Percentiles rank a stretch among this genome's conserved stretches.
Evolutionary conservation across 2,113 vertebrate species (phyloP).

Genomic region (Catagonus wagneri): DNA sequence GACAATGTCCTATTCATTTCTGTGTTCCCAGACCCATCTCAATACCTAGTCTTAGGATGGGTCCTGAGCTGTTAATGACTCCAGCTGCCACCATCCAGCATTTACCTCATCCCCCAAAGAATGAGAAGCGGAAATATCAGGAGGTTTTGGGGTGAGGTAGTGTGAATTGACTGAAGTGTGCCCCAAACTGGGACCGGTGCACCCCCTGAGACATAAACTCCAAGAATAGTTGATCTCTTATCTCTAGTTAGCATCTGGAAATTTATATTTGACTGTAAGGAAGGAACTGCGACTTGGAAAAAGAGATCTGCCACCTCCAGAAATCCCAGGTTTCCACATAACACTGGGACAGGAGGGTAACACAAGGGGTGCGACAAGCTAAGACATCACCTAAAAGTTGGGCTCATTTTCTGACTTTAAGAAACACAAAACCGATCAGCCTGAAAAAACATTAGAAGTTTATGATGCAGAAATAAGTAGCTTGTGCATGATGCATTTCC

Average conservation of each 20-base stretch:
- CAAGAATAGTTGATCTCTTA: not conserved
- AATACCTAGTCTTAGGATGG: not conserved
- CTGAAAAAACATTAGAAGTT: slow-evolving; percentile 88
- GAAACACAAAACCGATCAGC: slow-evolving; percentile 84
- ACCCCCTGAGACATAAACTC: not conserved
- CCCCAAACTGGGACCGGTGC: not conserved
- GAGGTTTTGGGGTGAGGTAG: not conserved
- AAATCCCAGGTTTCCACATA: slow-evolving; percentile 73
- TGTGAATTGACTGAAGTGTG: not conserved
- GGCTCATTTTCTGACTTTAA: slow-evolving; percentile 80
- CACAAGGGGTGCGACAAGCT: slow-evolving; percentile 51
- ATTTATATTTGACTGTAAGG: slow-evolving; percentile 21
- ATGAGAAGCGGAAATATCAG: not conserved
- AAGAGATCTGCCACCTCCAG: slow-evolving; percentile 50
- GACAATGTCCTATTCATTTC: not conserved
- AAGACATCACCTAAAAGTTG: slow-evolving; percentile 66
- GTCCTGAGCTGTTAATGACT: not conserved
- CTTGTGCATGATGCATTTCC: slow-evolving; percentile 83
- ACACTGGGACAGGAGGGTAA: not conserved
- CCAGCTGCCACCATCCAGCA: not conserved
- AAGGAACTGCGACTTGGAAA: not conserved
- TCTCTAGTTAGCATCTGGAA: not conserved
- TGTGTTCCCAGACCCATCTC: not conserved
- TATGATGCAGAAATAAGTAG: slow-evolving; percentile 90
- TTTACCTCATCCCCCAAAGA: not conserved